Evolutionary conservation across 2,113 vertebrate genomes (phyloP).

Genomic region (Paradisaea rubra): DNA sequence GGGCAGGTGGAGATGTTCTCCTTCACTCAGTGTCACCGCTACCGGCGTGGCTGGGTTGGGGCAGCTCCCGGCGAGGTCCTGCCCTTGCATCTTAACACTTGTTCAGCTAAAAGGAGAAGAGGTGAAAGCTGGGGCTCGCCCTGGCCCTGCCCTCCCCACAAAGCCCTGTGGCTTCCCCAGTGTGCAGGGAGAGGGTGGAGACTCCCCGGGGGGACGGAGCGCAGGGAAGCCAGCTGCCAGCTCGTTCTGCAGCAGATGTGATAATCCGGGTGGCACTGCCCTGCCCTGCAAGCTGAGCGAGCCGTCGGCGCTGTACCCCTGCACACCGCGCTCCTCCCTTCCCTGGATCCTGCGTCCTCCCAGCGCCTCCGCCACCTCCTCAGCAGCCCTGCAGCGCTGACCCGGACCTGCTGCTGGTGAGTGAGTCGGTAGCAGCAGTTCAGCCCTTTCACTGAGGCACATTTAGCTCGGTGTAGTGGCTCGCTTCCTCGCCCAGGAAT

Average conservation of each 20-base stretch:
- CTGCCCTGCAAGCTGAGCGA: rapidly evolving
- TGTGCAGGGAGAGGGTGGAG: background rate
- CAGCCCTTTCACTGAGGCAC: background rate
- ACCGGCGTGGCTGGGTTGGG: rapidly evolving
- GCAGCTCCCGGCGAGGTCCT: rapidly evolving
- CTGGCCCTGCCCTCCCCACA: background rate
- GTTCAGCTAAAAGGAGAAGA: background rate
- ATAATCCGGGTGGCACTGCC: background rate
- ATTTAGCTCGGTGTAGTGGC: rapidly evolving
- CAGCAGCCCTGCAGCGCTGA: background rate
- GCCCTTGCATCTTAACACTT: rapidly evolving
- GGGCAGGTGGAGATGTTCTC: background rate
- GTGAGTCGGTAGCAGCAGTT: background rate
- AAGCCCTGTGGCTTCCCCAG: background rate
- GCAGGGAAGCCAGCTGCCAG: rapidly evolving
- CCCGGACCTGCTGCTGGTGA: background rate
- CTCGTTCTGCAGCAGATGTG: rapidly evolving
- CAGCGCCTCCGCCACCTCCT: background rate
- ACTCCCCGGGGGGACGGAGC: background rate
- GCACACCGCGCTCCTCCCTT: background rate
- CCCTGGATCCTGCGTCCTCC: background rate
- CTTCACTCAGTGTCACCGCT: rapidly evolving
- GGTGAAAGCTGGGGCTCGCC: background rate
- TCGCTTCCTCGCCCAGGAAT: rapidly evolving
- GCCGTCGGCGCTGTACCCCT: rapidly evolving